Percentiles rank a stretch among this genome's conserved stretches.
phyloP scores from a whole-genome alignment of 2,888 invertebrate genomes.

The Epinotia ramella region DNA sequence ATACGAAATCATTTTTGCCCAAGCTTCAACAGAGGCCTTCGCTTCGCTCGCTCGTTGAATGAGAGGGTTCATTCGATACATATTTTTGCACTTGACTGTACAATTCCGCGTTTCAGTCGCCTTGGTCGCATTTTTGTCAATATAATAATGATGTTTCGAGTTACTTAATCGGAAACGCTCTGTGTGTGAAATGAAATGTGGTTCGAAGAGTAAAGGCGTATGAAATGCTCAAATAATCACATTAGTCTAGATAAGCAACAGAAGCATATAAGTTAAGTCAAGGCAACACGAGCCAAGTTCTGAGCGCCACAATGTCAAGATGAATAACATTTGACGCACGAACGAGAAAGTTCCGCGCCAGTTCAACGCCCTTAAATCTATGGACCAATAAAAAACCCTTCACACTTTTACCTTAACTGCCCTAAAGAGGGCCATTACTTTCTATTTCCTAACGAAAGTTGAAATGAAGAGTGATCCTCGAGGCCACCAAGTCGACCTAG shows the following conservation, averaged over 20 bases:
- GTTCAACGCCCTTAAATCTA: conserved; percentile 27
- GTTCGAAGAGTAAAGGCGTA: too few relatives aligned
- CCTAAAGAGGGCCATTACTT: conserved; percentile 40
- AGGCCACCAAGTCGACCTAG: conserved; percentile 36
- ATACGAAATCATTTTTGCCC: too few relatives aligned
- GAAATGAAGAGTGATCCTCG: conserved; percentile 40
- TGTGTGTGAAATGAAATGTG: too few relatives aligned
- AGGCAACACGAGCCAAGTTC: background rate
- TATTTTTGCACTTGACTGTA: too few relatives aligned
- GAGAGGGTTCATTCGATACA: too few relatives aligned
- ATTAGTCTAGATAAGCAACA: background rate
- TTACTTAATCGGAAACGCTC: too few relatives aligned
- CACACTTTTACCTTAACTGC: conserved; percentile 43
- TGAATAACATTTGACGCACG: conserved; percentile 10
- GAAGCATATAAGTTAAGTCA: background rate
- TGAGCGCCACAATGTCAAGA: conserved; percentile 14
- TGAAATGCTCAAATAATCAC: too few relatives aligned
- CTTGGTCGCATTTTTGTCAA: too few relatives aligned
- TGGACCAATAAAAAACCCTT: conserved; percentile 39
- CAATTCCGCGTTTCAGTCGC: too few relatives aligned
- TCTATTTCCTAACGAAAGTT: conserved; percentile 44
- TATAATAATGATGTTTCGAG: too few relatives aligned
- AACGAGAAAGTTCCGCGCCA: conserved; percentile 30
- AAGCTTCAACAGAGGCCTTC: too few relatives aligned
- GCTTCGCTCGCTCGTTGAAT: too few relatives aligned